These are phyloP conservation scores for Varanus komodoensis DNA, from an alignment of 2,113 vertebrate genomes.

Conservation along the genomic window DNA sequence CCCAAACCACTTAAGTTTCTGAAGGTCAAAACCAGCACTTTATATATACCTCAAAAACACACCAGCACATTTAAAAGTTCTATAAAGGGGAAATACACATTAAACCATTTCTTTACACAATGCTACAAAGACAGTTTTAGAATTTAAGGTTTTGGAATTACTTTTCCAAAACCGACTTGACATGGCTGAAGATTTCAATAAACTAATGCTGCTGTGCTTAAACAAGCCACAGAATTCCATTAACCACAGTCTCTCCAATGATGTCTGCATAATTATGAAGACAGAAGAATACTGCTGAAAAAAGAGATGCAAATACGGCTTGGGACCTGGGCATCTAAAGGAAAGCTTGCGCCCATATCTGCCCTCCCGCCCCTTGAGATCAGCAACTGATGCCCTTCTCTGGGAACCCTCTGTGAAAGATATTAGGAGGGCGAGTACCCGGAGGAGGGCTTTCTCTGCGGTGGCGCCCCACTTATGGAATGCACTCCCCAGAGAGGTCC, in stretches of 20 bases:
- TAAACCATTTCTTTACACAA: not conserved
- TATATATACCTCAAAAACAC: no score
- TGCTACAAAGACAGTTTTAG: conserved; percentile 6
- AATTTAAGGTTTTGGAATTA: conserved; percentile 46
- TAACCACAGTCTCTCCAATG: conserved; percentile 52
- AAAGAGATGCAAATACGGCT: not conserved
- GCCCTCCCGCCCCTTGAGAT: no score
- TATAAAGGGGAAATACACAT: conserved; percentile 38
- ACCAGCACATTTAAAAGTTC: not conserved
- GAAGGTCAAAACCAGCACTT: no score
- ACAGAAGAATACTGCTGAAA: conserved; percentile 32
- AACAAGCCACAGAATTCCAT: conserved; percentile 48
- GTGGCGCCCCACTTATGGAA: no score
- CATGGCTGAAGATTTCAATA: conserved; percentile 39
- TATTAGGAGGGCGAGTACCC: no score
- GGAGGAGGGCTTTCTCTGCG: no score
- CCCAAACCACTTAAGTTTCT: no score
- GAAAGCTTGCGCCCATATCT: no score
- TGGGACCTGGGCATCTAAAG: no score
- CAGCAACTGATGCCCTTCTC: no score
- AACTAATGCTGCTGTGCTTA: not conserved
- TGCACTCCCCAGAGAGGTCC: no score
- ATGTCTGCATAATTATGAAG: not conserved
- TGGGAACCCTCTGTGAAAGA: no score
- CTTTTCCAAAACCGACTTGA: conserved; percentile 37